phyloP scores from a whole-genome alignment of 2,888 invertebrate species.

The Deroplatys truncata region DNA sequence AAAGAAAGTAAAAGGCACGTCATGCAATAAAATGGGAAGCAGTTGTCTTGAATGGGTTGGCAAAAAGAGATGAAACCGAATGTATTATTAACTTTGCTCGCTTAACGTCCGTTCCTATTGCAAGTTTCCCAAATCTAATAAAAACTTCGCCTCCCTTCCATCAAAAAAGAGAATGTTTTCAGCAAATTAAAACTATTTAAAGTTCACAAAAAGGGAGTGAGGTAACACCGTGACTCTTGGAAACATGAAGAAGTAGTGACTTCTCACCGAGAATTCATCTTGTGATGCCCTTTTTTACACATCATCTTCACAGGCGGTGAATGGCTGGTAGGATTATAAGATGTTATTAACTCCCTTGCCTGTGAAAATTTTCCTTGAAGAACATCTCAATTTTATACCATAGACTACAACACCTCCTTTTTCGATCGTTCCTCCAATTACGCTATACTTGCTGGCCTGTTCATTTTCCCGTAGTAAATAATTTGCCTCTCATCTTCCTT shows the following conservation, averaged over 20 bases:
- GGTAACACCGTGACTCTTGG: neutral
- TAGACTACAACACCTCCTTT: neutral
- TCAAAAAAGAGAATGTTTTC: neutral
- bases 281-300: neutral
- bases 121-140: neutral
- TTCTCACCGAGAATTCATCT: neutral
- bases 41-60: neutral
- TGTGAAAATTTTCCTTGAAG: neutral
- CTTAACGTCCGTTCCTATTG: neutral
- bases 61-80: neutral
- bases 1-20: neutral
- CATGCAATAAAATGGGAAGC: neutral
- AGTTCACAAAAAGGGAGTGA: neutral
- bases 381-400: neutral
- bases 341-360: neutral
- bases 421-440: neutral
- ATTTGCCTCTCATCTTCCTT: neutral
- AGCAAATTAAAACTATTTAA: neutral
- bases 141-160: neutral
- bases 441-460: neutral
- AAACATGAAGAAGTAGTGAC: neutral
- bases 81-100: neutral
- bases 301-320: no score
- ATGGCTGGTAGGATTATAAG: neutral
- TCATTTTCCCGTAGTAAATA: neutral